phyloP scores from a whole-genome alignment of 2,113 vertebrate species.

The Strigops habroptila region DNA sequence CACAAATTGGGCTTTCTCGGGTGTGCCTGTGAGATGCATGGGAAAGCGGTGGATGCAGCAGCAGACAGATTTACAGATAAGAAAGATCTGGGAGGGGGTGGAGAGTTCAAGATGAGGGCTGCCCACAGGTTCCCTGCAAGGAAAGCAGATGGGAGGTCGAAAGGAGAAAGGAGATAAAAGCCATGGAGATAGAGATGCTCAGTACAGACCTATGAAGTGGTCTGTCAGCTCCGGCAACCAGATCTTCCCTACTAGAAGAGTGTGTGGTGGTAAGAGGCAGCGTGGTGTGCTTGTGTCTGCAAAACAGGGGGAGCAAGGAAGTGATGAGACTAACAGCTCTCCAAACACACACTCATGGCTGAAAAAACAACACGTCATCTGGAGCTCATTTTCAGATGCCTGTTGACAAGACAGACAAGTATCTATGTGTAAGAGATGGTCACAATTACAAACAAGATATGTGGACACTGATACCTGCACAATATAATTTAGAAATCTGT shows the following conservation, averaged over 20 bases:
- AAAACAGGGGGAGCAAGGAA: background rate
- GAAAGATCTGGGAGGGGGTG: background rate
- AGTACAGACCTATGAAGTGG: background rate
- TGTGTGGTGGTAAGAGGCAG: background rate
- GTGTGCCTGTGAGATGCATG: background rate
- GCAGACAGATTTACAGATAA: background rate
- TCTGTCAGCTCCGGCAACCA: background rate
- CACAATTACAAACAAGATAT: background rate
- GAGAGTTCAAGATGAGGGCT: background rate
- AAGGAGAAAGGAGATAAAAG: background rate
- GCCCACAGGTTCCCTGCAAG: background rate
- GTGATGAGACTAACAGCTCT: background rate
- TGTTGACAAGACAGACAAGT: background rate
- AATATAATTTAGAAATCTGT: background rate
- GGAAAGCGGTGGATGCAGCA: background rate
- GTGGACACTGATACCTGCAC: background rate
- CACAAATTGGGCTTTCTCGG: background rate
- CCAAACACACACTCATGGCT: background rate
- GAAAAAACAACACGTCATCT: background rate
- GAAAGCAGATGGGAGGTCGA: background rate
- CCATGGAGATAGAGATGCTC: background rate
- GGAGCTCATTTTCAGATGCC: accelerated
- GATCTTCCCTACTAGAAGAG: background rate
- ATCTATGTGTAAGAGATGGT: background rate
- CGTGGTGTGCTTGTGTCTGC: background rate